Conservation (phyloP, 2,113 vertebrate species). For the Marcusenius ussheri region DNA sequence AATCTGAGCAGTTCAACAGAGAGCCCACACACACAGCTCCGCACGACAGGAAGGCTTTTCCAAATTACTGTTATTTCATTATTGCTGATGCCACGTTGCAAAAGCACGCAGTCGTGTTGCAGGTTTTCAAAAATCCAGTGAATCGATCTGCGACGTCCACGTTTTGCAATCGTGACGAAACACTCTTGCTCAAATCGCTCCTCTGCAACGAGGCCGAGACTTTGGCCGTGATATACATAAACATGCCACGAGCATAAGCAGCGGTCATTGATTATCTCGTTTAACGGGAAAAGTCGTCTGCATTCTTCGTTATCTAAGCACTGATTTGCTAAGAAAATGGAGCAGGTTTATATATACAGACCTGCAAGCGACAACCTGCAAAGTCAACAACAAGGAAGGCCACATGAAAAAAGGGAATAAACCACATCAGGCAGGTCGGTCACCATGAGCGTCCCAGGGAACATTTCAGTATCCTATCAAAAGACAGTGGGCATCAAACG, state of each 20-base stretch:
- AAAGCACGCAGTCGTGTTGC: neutral
- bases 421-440: neutral
- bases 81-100: neutral
- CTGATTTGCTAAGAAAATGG: neutral
- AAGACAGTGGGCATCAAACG: neutral
- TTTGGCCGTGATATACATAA: neutral
- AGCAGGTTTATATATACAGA: neutral
- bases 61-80: neutral
- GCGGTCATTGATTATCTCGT: neutral
- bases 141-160: neutral
- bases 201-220: neutral
- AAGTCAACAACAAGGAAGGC: neutral
- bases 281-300: neutral
- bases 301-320: neutral
- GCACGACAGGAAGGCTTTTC: neutral
- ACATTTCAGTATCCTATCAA: neutral
- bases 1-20: neutral
- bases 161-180: neutral
- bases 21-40: neutral
- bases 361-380: neutral
- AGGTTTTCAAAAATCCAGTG: neutral
- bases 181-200: neutral
- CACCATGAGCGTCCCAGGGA: neutral
- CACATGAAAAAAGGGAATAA: neutral
- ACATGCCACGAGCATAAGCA: neutral